phyloP scores from a whole-genome alignment of 1,140 invertebrate genomes.

The Ooceraea biroi region DNA sequence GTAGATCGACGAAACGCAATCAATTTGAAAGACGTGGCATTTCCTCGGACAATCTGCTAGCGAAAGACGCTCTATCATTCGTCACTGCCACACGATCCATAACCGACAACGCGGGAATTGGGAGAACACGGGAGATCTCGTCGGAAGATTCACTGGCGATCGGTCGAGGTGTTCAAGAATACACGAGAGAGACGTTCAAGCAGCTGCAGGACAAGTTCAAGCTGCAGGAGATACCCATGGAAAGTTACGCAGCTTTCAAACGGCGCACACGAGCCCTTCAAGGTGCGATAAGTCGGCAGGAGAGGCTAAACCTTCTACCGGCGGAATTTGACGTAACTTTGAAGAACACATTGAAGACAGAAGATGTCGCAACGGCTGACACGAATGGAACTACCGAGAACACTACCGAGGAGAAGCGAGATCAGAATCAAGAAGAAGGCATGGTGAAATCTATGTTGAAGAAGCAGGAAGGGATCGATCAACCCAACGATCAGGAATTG shows the following conservation, averaged over 20 bases:
- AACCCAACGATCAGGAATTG: slow-evolving; percentile 78
- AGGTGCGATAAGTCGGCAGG: slow-evolving; percentile 61
- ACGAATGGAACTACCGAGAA: neutral
- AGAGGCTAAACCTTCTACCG: slow-evolving; percentile 25
- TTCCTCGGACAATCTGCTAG: slow-evolving; percentile 81
- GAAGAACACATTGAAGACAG: neutral
- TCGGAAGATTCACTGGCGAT: slow-evolving; percentile 60
- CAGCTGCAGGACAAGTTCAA: slow-evolving; percentile 82
- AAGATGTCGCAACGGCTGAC: neutral
- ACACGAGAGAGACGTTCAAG: slow-evolving; percentile 77
- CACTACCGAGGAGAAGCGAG: slow-evolving; percentile 20
- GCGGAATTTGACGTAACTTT: neutral
- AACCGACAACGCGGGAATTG: slow-evolving; percentile 14
- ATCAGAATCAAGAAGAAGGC: slow-evolving; percentile 62
- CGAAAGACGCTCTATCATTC: slow-evolving; percentile 57
- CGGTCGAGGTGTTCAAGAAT: slow-evolving; percentile 29
- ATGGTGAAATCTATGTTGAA: slow-evolving; percentile 80
- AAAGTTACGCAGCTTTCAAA: slow-evolving; percentile 83
- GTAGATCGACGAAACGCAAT: slow-evolving; percentile 30
- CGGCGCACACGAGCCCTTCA: slow-evolving; percentile 74
- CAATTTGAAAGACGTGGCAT: slow-evolving; percentile 78
- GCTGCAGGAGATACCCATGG: slow-evolving; percentile 79
- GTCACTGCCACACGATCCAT: neutral
- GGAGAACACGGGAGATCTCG: slow-evolving; percentile 51
- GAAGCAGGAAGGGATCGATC: slow-evolving; percentile 82